Conservation (phyloP, 2,888 invertebrate genomes). For the Zhengitettix transpicula region DNA sequence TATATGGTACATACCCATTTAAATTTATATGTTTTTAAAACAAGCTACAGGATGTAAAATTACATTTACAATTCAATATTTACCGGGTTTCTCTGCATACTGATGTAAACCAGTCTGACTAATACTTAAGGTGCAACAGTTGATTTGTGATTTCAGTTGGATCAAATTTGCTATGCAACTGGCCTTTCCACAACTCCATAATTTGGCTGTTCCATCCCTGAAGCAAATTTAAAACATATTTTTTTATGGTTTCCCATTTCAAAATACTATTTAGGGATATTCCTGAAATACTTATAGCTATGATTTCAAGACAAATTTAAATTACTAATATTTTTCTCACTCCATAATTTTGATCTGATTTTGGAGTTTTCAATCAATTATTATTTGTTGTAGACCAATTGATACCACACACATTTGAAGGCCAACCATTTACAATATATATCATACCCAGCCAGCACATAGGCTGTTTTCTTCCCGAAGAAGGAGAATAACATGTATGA, state of each 20-base stretch:
- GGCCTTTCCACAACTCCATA: slow-evolving; percentile 53
- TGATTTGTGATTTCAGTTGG: slow-evolving; percentile 35
- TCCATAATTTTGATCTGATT: too few relatives aligned
- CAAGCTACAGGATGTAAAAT: too few relatives aligned
- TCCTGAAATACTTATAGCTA: background rate
- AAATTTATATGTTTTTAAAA: too few relatives aligned
- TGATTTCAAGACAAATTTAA: background rate
- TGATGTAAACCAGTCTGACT: background rate
- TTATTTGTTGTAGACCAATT: background rate
- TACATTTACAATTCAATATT: too few relatives aligned
- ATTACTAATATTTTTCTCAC: background rate
- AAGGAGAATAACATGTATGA: too few relatives aligned
- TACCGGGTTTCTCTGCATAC: too few relatives aligned
- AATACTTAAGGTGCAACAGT: slow-evolving; percentile 35
- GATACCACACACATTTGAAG: too few relatives aligned
- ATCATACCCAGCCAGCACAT: too few relatives aligned
- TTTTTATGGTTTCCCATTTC: background rate
- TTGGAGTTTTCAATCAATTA: background rate
- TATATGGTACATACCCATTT: too few relatives aligned
- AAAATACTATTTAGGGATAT: background rate
- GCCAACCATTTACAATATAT: too few relatives aligned
- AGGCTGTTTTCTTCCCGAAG: too few relatives aligned
- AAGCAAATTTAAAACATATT: slow-evolving; percentile 1
- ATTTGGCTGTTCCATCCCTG: slow-evolving; percentile 48
- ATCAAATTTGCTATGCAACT: slow-evolving; percentile 35